Conservation (phyloP, 2,113 vertebrate species). For the Gymnocephalus cernua region DNA sequence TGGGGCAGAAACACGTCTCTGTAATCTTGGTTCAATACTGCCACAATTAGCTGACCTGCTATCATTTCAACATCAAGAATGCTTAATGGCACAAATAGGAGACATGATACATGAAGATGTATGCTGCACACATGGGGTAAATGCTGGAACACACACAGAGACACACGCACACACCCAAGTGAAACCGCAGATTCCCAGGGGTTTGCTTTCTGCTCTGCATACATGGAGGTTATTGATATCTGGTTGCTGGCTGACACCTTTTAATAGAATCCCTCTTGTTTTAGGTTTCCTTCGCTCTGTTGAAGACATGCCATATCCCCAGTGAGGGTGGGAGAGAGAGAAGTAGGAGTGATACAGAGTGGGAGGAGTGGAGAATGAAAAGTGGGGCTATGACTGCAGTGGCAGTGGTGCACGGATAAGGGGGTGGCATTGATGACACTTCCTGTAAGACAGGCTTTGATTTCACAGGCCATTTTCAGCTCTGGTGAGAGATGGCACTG, state of each 20-base stretch:
- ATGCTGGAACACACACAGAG: conserved; percentile 55
- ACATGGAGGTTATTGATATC: conserved; percentile 83
- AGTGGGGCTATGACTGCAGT: conserved; percentile 48
- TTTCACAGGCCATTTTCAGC: conserved; percentile 81
- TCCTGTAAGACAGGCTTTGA: conserved; percentile 82
- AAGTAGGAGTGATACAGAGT: conserved; percentile 10
- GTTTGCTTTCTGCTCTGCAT: conserved; percentile 72
- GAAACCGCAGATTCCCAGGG: conserved; percentile 78
- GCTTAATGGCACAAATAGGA: conserved; percentile 75
- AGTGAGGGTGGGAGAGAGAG: conserved; percentile 11
- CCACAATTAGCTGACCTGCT: conserved; percentile 71
- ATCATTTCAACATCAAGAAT: conserved; percentile 73
- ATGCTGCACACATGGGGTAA: conserved; percentile 53
- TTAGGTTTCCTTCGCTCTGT: conserved; percentile 76
- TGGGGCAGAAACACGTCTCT: conserved; percentile 24
- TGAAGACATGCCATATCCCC: conserved; percentile 67
- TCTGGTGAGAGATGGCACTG: conserved; percentile 77
- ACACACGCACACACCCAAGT: conserved; percentile 52
- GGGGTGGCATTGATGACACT: conserved; percentile 80
- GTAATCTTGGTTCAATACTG: conserved; percentile 57
- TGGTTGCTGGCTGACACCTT: conserved; percentile 84
- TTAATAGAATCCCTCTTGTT: conserved; percentile 83
- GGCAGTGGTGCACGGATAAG: conserved; percentile 62
- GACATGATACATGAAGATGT: conserved; percentile 73
- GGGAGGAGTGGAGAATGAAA: conserved; percentile 40